phyloP scores from a whole-genome alignment of 2,113 vertebrate genomes.

The Calypte anna region DNA sequence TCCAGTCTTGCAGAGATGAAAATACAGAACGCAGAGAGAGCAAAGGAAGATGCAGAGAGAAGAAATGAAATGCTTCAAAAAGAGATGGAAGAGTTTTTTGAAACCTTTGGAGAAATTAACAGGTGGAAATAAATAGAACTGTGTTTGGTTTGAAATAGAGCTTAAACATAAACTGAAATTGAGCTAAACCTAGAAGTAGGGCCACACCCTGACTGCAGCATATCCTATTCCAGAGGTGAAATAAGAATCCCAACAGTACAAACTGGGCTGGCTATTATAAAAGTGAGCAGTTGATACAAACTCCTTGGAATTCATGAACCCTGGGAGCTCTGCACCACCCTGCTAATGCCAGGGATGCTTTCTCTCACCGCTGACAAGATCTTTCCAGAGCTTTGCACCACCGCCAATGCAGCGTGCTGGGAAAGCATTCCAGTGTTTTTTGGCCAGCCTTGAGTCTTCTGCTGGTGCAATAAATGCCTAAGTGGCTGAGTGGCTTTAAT shows the following conservation, averaged over 20 bases:
- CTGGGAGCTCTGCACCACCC: neutral
- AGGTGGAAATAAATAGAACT: slow-evolving; percentile 74
- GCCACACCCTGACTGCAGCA: neutral
- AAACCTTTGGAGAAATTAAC: slow-evolving; percentile 82
- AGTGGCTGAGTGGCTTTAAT: neutral
- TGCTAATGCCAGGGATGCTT: neutral
- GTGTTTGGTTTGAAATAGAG: slow-evolving; percentile 39
- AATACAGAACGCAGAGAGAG: slow-evolving; percentile 75
- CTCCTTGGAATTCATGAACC: neutral
- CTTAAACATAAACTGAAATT: neutral
- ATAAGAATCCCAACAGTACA: neutral
- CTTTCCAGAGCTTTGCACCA: no score
- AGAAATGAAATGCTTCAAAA: slow-evolving; percentile 78
- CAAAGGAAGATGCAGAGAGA: slow-evolving; percentile 72
- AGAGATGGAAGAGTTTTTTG: slow-evolving; percentile 85
- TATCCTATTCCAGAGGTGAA: neutral
- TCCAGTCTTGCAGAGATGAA: slow-evolving; percentile 74
- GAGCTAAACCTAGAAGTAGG: neutral
- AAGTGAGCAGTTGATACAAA: neutral
- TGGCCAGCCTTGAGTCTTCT: neutral
- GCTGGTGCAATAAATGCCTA: neutral
- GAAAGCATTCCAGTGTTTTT: neutral
- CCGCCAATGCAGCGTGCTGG: accelerated
- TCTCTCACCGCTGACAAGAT: neutral
- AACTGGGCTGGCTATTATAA: accelerated